phyloP scores from a whole-genome alignment of 1,140 invertebrate genomes.

The Procambarus clarkii region DNA sequence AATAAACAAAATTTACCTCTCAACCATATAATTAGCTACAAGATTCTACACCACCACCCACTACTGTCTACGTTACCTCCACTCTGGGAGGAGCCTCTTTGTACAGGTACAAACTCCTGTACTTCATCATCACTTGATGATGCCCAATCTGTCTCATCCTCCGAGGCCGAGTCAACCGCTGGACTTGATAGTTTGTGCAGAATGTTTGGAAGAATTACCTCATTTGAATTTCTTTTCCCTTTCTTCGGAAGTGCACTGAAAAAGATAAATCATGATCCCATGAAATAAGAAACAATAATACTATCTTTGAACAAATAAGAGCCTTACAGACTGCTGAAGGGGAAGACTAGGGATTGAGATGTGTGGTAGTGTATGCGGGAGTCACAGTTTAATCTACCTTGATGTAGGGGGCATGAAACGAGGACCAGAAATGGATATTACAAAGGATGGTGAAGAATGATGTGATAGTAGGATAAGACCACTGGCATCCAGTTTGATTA shows the following conservation, averaged over 20 bases:
- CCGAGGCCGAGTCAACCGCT: conserved; percentile 6
- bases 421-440: no score
- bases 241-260: not conserved
- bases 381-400: no score
- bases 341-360: no score
- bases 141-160: conserved; percentile 30
- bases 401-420: no score
- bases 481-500: no score
- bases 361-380: no score
- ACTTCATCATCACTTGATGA: conserved; percentile 21
- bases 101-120: not conserved
- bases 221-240: not conserved
- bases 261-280: not conserved
- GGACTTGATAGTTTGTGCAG: not conserved
- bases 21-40: not conserved
- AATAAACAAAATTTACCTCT: not conserved
- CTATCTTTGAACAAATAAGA: no score
- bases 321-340: no score
- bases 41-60: conserved; percentile 19
- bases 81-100: not conserved
- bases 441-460: no score
- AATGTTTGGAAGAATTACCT: conserved; percentile 5
- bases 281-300: no score
- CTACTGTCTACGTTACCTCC: not conserved
- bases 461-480: no score